These are phyloP conservation scores for Nyctibius grandis DNA, from an alignment of 2,797 vertebrate species.

Conservation along the genomic window DNA sequence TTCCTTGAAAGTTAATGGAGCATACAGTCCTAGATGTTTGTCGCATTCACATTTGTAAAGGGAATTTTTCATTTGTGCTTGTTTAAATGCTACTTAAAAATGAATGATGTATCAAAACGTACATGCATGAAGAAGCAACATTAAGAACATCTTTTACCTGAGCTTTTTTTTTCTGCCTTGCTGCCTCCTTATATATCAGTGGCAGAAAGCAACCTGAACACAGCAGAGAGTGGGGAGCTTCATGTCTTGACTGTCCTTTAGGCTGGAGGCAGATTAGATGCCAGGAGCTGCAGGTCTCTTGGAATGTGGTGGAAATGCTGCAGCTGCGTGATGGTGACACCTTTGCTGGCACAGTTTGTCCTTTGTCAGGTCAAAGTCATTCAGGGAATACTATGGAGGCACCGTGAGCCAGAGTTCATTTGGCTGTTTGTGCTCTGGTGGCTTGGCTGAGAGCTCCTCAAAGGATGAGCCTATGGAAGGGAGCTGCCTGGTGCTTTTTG, in stretches of 20 bases:
- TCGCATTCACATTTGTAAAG: neutral
- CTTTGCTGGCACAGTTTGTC: neutral
- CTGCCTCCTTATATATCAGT: neutral
- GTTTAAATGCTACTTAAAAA: neutral
- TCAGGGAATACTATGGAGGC: neutral
- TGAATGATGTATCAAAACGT: neutral
- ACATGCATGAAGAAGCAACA: neutral
- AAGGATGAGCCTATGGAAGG: neutral
- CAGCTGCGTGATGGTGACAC: neutral
- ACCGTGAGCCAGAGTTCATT: neutral
- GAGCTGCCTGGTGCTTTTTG: neutral
- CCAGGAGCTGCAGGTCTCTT: neutral
- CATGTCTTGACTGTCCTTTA: neutral
- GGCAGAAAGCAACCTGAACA: neutral
- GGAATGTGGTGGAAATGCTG: neutral
- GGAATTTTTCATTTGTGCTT: neutral
- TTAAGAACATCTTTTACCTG: fast-evolving
- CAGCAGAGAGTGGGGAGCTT: neutral
- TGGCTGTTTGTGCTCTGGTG: neutral
- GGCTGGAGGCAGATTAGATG: neutral
- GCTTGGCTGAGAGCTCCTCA: neutral
- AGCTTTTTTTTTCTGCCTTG: neutral
- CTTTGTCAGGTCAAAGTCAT: neutral
- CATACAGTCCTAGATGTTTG: neutral
- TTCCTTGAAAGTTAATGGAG: neutral